Evolutionary conservation across 2,113 vertebrate species (phyloP), one percentile per base, ranked within the genome.

Genomic region (Neogale vison): DNA sequence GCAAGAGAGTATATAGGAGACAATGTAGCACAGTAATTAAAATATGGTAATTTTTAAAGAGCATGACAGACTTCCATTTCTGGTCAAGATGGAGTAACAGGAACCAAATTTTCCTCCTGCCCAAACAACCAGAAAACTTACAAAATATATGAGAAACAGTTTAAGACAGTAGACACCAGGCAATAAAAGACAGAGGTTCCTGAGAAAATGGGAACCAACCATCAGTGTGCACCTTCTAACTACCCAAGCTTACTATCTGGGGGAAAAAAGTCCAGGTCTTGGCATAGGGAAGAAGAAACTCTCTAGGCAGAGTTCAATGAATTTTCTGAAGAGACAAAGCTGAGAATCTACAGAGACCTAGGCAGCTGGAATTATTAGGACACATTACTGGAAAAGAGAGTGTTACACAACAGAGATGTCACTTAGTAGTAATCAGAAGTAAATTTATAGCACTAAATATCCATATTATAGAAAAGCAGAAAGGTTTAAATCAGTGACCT

Each of bases 401-500:
- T 87, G 42, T 13, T 61, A 63, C 2, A 11, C n/a, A 52, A 52
- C 50, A 92, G 3, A 26, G 59, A 80, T 59, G 39, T 29, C 96
- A 93, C 71, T 82, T 69, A 84, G 39, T 42, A 84, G 18, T 13
- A 69, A n/a, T 85, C n/a, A 59, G 24, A 89, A 6, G 4, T 69
- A 45, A 74, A 93, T 81, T 95, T 47, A 69, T 14, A 90, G 45
- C 15, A 90, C 36, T 93, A 23, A 87, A 71, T 77, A 83, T 17
- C 12, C 42, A 50, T 42, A 80, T 52, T 24, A 59, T n/a, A 90
- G 50, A 42, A 50, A 89, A 83, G 82, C 21, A 71, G 20, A 76
- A 69, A 92, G 39, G 84, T 71, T 61, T 93, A 83, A 82, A 77
- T 90, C n/a, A 93, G 26, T 82, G 67, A 87, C 91, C 45, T 79